Evolutionary conservation across 1,140 invertebrate genomes (phyloP), one percentile per base, ranked within the genome.

Genomic region (Cylas formicarius): DNA sequence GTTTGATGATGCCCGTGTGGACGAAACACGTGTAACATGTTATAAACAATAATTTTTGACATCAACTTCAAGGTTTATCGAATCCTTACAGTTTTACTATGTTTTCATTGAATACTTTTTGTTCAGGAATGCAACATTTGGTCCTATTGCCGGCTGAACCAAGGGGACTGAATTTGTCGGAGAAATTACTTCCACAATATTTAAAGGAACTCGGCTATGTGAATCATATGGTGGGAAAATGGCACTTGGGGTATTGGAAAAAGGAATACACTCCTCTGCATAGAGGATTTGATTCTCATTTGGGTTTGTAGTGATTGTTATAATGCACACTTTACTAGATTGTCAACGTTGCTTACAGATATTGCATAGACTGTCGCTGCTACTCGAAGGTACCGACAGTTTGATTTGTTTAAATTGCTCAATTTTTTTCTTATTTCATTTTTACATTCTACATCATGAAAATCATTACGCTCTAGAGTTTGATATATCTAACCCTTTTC

Each of bases 171-270:
- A 83, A 87, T 0, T 67, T 91, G 3, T 68, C 71, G 2, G 80
- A 90, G 55, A 86, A 80, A 57, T 61, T 91, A 3, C 58, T 96
- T 4, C 89, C 91, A 0, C 72, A 94, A 64, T 83, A 88, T 63
- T 62, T 96, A 0, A 80, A 79, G 48, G 76, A 84, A 5, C 60
- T 89, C 5, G 87, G 87, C 1, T 96, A 95, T 61, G 68, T 66
- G 2, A 91, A 80, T 1, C 84, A 88, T 55, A 78, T 88, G 11
- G 82, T 94, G 4, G 92, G 91, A 13, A 96, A 96, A 69, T 94
- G 90, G 90, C 90, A 93, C 65, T 40, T 91, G 23, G 88, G 87
- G 1, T 81, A 54, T n/a, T n/a, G n/a, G n/a, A n/a, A n/a, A n/a
- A n/a, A n/a, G n/a, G n/a, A n/a, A n/a, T n/a, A n/a, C n/a, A 81